phyloP scores from a whole-genome alignment of 2,888 invertebrate genomes.

The Danaus chrysippus region DNA sequence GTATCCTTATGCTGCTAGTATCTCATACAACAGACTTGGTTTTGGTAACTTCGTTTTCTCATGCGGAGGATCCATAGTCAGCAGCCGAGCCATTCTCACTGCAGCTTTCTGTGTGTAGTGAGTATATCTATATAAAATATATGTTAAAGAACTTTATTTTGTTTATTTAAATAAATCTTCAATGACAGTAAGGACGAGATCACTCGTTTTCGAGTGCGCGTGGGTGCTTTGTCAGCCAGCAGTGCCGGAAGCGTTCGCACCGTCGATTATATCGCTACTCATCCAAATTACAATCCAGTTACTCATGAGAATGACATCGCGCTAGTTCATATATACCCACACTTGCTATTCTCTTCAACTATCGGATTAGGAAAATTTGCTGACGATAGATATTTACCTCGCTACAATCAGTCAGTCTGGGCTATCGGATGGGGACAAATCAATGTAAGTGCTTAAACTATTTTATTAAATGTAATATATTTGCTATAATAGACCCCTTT shows the following conservation, averaged over 20 bases:
- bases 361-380: conserved; percentile 38
- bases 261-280: conserved; percentile 34
- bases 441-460: neutral
- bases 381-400: conserved; percentile 37
- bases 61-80: conserved; percentile 34
- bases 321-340: conserved; percentile 36
- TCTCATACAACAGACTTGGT: conserved; percentile 36
- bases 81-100: conserved; percentile 28
- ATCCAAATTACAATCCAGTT: conserved; percentile 46
- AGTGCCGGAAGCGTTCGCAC: conserved; percentile 44
- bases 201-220: conserved; percentile 38
- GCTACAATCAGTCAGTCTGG: conserved; percentile 40
- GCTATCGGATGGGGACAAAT: conserved; percentile 45
- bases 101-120: conserved; percentile 35
- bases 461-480: no score
- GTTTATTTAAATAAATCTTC: neutral
- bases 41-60: conserved; percentile 22
- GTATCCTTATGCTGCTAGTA: conserved; percentile 42
- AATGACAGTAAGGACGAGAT: conserved; percentile 38
- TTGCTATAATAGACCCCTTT: no score
- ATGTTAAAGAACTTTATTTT: neutral
- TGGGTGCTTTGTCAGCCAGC: conserved; percentile 43
- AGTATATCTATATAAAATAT: conserved; percentile 17
- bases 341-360: conserved; percentile 26
- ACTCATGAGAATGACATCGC: conserved; percentile 49